Evolutionary conservation across 2,113 vertebrate species (phyloP), one percentile per base, ranked within the genome.

Genomic region (Piliocolobus tephrosceles): DNA sequence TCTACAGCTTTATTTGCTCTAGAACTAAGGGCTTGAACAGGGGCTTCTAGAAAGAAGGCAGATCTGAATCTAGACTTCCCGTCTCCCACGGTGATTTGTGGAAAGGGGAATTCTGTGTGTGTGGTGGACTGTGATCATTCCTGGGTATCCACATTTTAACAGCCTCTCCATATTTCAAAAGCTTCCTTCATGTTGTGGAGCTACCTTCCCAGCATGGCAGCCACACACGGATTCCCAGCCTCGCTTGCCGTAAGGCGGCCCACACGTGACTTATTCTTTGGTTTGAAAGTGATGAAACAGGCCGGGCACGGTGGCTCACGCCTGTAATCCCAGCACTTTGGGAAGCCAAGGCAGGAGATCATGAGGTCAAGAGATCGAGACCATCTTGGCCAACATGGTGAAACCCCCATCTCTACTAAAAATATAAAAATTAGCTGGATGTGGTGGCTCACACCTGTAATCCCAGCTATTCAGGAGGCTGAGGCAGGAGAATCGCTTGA

Each of bases 301-400:
- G 52, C 52, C 0, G 18, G 18, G 52, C 2, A 6, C 6, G 6
- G 52, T 55, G 52, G 52, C 52, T 55, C 2, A 55, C 18, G 16
- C 52, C 52, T 55, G 18, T 55, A 55, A 20, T 55, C 52, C 52
- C 52, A 55, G 18, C 18, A 55, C 52, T 55, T 55, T 55, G 18
- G 52, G 52, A 55, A 17, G 52, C 52, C 52, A 55, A 55, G 52
- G 18, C 2, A 7, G 18, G 52, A 0, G 52, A 55, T 55, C 52
- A 55, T 55, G 18, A 20, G 18, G 6, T 55, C 52, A 55, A 55
- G 52, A 55, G 18, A 55, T 55, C 0, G 6, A 55, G 52, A 55
- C 6, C 52, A 55, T 55, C 52, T 18, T 55, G 52, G 52, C 52
- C 18, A 55, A 55, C 52, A 55, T 55, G 52, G 52, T 55, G 52